Percentiles rank a stretch among this genome's conserved stretches.
These are phyloP conservation scores for Drosophila basisetae DNA, from an alignment of 2,888 invertebrate species.

Conservation along the genomic window DNA sequence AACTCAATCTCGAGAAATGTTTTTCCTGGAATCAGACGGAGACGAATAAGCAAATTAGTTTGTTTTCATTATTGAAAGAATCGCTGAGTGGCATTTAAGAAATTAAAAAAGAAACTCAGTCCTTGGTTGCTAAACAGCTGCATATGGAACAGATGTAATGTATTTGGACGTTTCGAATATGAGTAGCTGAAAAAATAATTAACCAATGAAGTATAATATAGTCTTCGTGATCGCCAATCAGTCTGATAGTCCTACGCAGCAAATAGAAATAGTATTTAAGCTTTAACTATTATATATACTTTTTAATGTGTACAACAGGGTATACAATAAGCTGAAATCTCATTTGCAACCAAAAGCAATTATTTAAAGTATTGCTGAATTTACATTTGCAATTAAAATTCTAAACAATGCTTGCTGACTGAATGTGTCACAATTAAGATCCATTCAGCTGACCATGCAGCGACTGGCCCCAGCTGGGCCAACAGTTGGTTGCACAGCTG, in stretches of 20 bases:
- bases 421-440: constrained; percentile 40
- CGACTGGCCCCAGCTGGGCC: constrained; percentile 46
- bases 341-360: not conserved
- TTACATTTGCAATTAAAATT: constrained; percentile 11
- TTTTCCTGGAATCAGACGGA: not conserved
- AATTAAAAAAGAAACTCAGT: not conserved
- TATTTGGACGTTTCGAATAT: not conserved
- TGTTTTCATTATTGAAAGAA: not conserved
- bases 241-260: not conserved
- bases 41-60: not conserved
- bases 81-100: not conserved
- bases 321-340: not conserved
- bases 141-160: not conserved
- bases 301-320: not conserved
- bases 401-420: constrained; percentile 8
- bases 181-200: not conserved
- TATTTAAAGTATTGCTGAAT: constrained; percentile 2
- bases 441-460: constrained; percentile 43
- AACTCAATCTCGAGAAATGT: not conserved
- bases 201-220: not conserved
- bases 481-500: constrained; percentile 77
- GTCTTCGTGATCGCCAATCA: not conserved
- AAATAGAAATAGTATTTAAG: not conserved
- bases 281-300: not conserved
- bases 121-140: not conserved